Evolutionary conservation across 2,888 invertebrate genomes (phyloP).

Genomic region (Agriopis leucophaearia): DNA sequence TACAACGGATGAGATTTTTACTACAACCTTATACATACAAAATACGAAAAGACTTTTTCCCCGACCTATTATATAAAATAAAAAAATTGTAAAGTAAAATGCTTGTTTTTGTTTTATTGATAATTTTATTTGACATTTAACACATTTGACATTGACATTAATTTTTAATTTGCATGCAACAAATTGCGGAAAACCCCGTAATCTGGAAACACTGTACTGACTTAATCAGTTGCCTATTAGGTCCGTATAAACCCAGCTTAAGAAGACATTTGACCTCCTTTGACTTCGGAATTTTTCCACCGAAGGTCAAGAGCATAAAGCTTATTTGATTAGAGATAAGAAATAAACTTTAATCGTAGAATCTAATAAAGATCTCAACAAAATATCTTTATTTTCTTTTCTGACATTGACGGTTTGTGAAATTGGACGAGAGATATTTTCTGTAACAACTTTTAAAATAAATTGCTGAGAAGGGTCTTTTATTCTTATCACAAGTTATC

Average conservation of each 20-base stretch:
- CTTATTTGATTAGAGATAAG: constrained; percentile 38
- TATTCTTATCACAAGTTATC: not conserved
- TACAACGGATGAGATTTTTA: too few species aligned
- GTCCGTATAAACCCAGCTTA: constrained; percentile 26
- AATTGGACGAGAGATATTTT: constrained; percentile 23
- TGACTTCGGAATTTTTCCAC: constrained; percentile 21
- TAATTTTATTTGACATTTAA: too few species aligned
- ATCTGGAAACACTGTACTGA: constrained; percentile 7
- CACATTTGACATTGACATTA: too few species aligned
- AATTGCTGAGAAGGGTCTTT: not conserved
- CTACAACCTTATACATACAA: too few species aligned
- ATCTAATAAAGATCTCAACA: constrained; percentile 33
- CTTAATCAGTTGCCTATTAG: constrained; percentile 20
- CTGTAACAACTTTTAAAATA: constrained; percentile 13
- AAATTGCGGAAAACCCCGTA: not conserved
- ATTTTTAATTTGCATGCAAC: too few species aligned
- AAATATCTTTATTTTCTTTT: constrained; percentile 26
- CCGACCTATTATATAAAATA: too few species aligned
- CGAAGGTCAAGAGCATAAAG: constrained; percentile 30
- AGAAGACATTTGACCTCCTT: constrained; percentile 18
- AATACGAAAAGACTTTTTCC: too few species aligned
- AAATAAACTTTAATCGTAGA: constrained; percentile 32
- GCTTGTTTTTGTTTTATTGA: too few species aligned
- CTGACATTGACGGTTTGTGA: constrained; percentile 20
- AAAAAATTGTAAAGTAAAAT: too few species aligned